A percentile compares a stretch with the other conserved stretches of the same genome.
Evolutionary conservation across 1,140 invertebrate species (phyloP).

Genomic region (Heliothis subflexa): DNA sequence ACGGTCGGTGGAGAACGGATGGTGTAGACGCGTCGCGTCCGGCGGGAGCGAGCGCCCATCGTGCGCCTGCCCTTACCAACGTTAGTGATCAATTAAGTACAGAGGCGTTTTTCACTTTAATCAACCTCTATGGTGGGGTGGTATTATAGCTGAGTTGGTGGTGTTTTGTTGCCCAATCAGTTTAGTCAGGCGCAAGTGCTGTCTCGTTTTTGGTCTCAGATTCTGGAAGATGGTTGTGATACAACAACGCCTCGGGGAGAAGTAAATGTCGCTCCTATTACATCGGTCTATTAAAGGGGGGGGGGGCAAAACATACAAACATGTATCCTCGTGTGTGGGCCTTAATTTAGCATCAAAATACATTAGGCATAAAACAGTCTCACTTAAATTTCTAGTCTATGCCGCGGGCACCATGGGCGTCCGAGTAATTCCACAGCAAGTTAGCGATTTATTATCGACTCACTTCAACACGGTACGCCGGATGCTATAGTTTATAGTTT

Average conservation of each 20-base stretch:
- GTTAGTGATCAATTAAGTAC: background rate
- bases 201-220: too few species aligned
- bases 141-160: background rate
- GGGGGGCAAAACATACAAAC: too few species aligned
- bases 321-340: too few species aligned
- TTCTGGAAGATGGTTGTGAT: too few species aligned
- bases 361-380: background rate
- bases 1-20: conserved; percentile 48
- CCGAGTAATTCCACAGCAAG: conserved; percentile 62
- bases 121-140: background rate
- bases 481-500: conserved; percentile 67
- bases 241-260: too few species aligned
- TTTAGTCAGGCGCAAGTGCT: too few species aligned
- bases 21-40: conserved; percentile 63
- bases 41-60: conserved; percentile 60
- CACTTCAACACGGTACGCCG: conserved; percentile 61
- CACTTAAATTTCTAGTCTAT: background rate
- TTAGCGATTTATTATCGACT: conserved; percentile 71
- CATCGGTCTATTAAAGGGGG: too few species aligned
- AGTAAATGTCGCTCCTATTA: too few species aligned
- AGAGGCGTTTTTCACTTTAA: background rate
- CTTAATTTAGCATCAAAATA: too few species aligned
- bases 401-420: background rate
- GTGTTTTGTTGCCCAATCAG: too few species aligned
- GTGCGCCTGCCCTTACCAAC: conserved; percentile 55